Evolutionary conservation across 2,888 invertebrate species (phyloP), one percentile per base, ranked within the genome.

Genomic region (Papilio gigon): DNA sequence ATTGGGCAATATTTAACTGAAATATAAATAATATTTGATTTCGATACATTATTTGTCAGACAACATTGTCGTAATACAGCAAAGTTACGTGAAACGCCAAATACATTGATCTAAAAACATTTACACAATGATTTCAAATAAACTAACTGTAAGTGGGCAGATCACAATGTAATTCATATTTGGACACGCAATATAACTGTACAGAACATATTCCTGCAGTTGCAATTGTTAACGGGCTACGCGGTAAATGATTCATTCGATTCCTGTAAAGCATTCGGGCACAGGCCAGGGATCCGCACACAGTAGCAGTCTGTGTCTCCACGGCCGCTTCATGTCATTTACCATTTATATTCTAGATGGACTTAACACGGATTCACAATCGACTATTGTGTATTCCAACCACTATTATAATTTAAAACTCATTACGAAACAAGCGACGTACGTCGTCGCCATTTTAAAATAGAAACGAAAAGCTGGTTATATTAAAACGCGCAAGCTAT

Each of bases 401-500:
- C n/a, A 60, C 62, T 53, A 62, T 56, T 47, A 67, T 50, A 37
- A 53, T 25, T 68, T 65, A 64, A 50, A 59, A 64, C n/a, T n/a
- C 47, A 50, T 56, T 68, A 22, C 60, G 61, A 71, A 71, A 71
- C 73, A 71, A 73, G 67, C 71, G 74, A 72, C 67, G 67, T 64
- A 58, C 56, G 17, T 42, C 71, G 70, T 72, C 72, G 70, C 70
- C 70, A 74, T 74, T 22, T 61, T 44, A 62, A 64, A 65, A 53
- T 63, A 40, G 61, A 69, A 70, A 72, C 61, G 44, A 63, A 66
- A 73, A 72, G 69, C 68, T 63, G 65, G 58, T 42, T 56, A 65
- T 74, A 75, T 72, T 72, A 70, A 73, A 73, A 65, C 44, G 66
- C 63, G 60, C 71, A 76, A 85, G 84, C 86, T 87, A 87, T 87